phyloP scores from a whole-genome alignment of 2,888 invertebrate species.

The Oxyteleia sp. region DNA sequence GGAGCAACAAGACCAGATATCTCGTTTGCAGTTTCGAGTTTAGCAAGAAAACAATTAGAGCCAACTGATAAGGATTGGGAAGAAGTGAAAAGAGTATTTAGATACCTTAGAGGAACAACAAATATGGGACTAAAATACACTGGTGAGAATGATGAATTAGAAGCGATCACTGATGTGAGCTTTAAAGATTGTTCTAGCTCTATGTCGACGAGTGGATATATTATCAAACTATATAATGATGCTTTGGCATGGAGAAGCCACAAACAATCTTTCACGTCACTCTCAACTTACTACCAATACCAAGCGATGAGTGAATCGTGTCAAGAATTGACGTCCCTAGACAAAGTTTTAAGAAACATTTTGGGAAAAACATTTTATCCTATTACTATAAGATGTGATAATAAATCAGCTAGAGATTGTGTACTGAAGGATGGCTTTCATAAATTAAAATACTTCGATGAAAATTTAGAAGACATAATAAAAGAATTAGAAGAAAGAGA shows the following conservation, averaged over 20 bases:
- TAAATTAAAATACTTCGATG: no score
- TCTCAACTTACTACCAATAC: constrained; percentile 73
- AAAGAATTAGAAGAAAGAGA: no score
- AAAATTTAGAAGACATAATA: no score
- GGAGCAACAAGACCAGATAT: constrained; percentile 47
- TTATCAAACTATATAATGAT: constrained; percentile 66
- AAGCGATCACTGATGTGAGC: constrained; percentile 73
- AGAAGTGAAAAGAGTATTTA: constrained; percentile 29
- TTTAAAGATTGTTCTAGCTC: constrained; percentile 70
- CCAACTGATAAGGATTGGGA: constrained; percentile 66
- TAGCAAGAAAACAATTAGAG: constrained; percentile 46
- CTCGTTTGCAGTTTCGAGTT: constrained; percentile 40
- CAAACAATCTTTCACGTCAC: constrained; percentile 65
- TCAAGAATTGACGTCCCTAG: constrained; percentile 71
- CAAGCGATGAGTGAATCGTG: constrained; percentile 74
- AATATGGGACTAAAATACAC: constrained; percentile 49
- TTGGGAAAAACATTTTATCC: constrained; percentile 57
- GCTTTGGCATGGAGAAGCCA: constrained; percentile 72
- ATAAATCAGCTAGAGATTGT: no score
- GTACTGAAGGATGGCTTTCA: no score
- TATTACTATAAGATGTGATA: constrained; percentile 46
- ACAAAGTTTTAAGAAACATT: constrained; percentile 63
- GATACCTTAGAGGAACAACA: constrained; percentile 62
- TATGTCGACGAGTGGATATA: constrained; percentile 64
- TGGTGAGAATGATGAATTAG: constrained; percentile 37